A percentile compares a stretch with the other conserved stretches of the same genome.
Evolutionary conservation across 2,113 vertebrate genomes (phyloP).

Genomic region (Cettia cetti): DNA sequence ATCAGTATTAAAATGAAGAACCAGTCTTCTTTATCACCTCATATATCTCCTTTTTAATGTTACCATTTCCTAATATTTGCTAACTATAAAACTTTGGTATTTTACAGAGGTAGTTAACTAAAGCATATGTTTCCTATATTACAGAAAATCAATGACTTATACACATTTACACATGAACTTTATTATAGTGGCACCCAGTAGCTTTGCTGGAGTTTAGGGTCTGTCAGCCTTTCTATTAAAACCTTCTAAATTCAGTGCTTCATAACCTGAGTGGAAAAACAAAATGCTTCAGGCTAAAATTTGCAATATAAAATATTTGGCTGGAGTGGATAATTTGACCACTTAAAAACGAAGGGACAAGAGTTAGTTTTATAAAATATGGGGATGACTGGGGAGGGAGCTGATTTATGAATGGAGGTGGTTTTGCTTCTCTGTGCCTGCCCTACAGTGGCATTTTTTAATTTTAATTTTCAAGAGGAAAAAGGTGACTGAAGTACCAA

Average conservation of each 20-base stretch:
- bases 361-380: background rate
- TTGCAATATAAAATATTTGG: background rate
- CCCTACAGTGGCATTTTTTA: background rate
- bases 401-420: constrained; percentile 5
- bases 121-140: constrained; percentile 67
- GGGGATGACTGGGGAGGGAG: background rate
- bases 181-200: constrained; percentile 45
- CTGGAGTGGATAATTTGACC: background rate
- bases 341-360: background rate
- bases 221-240: constrained; percentile 61
- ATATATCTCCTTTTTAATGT: constrained; percentile 53
- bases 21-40: constrained; percentile 59
- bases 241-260: constrained; percentile 28
- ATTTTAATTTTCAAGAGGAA: background rate
- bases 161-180: constrained; percentile 64
- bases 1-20: constrained; percentile 58
- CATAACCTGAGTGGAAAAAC: background rate
- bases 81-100: constrained; percentile 56
- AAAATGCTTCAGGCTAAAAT: constrained; percentile 37
- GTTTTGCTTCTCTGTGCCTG: background rate
- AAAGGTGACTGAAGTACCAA: background rate
- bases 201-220: constrained; percentile 32
- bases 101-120: constrained; percentile 59
- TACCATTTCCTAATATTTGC: constrained; percentile 54
- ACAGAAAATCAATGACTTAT: constrained; percentile 52